Evolutionary conservation across 2,797 vertebrate genomes (phyloP), one percentile per base, ranked within the genome.

Genomic region (Fundulus diaphanus): DNA sequence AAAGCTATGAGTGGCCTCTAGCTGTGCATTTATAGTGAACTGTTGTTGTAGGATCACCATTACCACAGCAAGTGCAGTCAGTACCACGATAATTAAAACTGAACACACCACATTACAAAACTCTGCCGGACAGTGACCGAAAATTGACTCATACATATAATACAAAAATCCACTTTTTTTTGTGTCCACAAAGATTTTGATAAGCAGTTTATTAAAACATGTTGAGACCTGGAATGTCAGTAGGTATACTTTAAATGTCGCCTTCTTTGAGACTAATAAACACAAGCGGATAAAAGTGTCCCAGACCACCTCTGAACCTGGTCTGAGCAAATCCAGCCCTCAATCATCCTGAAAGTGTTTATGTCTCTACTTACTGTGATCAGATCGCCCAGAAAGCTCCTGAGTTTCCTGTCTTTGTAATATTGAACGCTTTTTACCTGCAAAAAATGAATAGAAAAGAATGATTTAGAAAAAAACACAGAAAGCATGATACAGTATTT

Each of bases 301-400:
- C 5, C 18, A 24, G 67, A 24, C 46, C 44, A 68, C 44, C 44
- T 68, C 67, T 33, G 35, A 68, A 68, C 44, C 6, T 33, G 27
- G 29, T 24, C 46, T 49, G 11, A 49, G 29, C 33, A 33, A 48
- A 68, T 49, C 29, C n/a, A 18, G 27, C 20, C 15, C 12, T 29
- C 56, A 59, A 16, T 31, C 56, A 68, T 68, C 31, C 44, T 68
- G 67, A 68, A 49, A 68, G 29, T 49, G 16, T 68, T 68, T 33
- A 33, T 33, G 35, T 20, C 12, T 20, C 8, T 33, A 27, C 11
- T 68, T 33, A 49, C 29, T 68, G 67, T 24, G 31, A 69, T 49
- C 29, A 24, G 48, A 49, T 33, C 31, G 5, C 48, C 46, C 67
- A 69, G 46, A 7, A 49, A 22, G 20, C 20, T 48, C 33, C 27